Conservation (phyloP, 2,113 vertebrate genomes). For the Malurus alboscapulatus region DNA sequence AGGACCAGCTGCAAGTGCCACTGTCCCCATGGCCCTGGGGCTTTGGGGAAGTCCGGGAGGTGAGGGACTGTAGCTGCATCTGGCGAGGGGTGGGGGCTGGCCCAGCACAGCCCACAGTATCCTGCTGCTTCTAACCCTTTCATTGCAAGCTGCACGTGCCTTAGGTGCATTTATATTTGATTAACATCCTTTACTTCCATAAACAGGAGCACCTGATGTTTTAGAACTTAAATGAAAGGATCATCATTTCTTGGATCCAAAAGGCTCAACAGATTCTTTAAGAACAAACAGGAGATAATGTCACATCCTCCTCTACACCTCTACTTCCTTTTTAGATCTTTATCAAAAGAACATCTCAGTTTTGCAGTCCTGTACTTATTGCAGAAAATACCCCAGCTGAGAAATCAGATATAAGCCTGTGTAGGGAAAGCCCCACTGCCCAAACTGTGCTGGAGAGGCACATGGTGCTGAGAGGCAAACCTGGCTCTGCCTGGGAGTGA, state of each 20-base stretch:
- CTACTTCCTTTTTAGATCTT: neutral
- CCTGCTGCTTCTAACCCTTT: neutral
- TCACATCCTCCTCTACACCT: neutral
- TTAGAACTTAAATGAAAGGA: neutral
- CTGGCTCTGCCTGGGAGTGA: neutral
- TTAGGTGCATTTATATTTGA: neutral
- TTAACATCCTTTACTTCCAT: neutral
- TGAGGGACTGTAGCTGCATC: neutral
- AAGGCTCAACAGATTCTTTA: neutral
- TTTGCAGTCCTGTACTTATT: neutral
- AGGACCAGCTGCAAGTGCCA: neutral
- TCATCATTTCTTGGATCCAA: neutral
- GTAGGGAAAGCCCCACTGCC: neutral
- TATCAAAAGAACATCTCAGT: neutral
- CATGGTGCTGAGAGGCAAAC: neutral
- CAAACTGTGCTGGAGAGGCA: neutral
- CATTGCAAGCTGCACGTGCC: neutral
- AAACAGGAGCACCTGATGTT: neutral
- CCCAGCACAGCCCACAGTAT: neutral
- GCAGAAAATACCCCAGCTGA: neutral
- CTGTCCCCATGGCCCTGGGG: neutral
- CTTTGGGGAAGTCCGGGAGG: neutral
- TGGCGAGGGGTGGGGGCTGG: neutral
- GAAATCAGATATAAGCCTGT: rapidly evolving
- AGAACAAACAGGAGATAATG: neutral